Conservation (phyloP, 2,888 invertebrate species). For the Ichneumoninae sp. region DNA sequence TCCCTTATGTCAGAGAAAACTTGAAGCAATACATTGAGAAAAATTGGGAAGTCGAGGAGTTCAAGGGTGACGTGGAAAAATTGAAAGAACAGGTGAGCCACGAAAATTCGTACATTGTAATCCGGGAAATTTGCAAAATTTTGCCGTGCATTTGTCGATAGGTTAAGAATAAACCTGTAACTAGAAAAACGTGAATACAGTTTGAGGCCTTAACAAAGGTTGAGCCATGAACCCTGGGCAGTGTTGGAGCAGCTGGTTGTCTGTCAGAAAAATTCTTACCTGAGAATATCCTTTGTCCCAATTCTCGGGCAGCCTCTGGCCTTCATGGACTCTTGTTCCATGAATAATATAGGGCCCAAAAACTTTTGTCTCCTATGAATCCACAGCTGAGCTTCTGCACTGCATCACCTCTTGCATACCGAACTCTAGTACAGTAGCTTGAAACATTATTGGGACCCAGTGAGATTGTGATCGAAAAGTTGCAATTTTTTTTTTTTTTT, state of each 20-base stretch:
- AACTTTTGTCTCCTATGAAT: slow-evolving; percentile 39
- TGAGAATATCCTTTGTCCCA: slow-evolving; percentile 77
- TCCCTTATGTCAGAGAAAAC: slow-evolving; percentile 91
- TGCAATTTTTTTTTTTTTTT: background rate
- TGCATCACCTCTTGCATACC: slow-evolving; percentile 55
- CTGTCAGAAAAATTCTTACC: slow-evolving; percentile 74
- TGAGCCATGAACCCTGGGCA: slow-evolving; percentile 28
- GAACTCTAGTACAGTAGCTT: background rate
- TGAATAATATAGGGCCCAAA: slow-evolving; percentile 62
- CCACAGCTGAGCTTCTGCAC: slow-evolving; percentile 24
- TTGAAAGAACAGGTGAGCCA: slow-evolving; percentile 87
- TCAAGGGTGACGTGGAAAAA: slow-evolving; percentile 88
- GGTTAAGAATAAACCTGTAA: slow-evolving; percentile 7
- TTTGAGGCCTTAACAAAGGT: slow-evolving; percentile 48
- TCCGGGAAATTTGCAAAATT: background rate
- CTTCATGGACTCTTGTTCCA: slow-evolving; percentile 50
- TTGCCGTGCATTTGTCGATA: slow-evolving; percentile 11
- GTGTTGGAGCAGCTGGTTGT: slow-evolving; percentile 74
- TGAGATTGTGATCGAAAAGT: background rate
- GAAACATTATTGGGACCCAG: background rate
- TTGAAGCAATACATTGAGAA: slow-evolving; percentile 89
- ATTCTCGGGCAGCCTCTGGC: slow-evolving; percentile 63
- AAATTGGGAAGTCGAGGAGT: slow-evolving; percentile 89
- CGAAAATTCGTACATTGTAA: slow-evolving; percentile 38
- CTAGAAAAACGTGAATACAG: slow-evolving; percentile 30